Base-by-base conservation (phyloP, 2,113 vertebrate genomes). In the Rhynchomys soricoides region DNA sequence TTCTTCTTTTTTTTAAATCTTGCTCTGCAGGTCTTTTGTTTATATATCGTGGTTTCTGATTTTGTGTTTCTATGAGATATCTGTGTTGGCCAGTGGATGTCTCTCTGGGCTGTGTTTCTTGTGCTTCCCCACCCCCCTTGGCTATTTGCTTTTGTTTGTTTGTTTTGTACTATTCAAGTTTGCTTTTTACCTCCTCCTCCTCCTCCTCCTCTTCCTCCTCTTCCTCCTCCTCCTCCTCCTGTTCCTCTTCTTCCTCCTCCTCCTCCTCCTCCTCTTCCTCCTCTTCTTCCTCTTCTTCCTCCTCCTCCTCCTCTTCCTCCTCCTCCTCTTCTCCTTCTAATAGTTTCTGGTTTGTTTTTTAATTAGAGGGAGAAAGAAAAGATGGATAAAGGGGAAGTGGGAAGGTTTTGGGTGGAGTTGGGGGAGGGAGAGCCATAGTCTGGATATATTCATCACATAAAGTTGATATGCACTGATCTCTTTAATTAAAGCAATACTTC, bases 171-270 rank as follows among this genome's bases (percentile, higher is more conserved):
- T 83, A 43, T 43, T 82, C 29, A 1, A 0, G 26, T n/a, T 26
- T 82, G 40, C 29, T 75, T 82, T 82, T 15, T 59, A 73, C 40
- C 37, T n/a, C 16, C 5, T 34, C 66, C 22, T 62, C 59, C 24
- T 62, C 59, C 9, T 62, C 24, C 22, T 11, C 10, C 19, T n/a
- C 7, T 19, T 19, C 34, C 8, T 22, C 31, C 5, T 5, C 43
- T 34, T 19, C 13, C 26, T 12, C 4, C 8, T 22, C 31, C 2
- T 13, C 43, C 19, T 34, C 29, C 12, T 13, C 26, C 8, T 31
- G 2, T 19, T 19, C 7, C 16, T n/a, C 34, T 3, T 12, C 31
- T 13, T 7, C 9, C 19, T n/a, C 7, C 17, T n/a, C 34, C 8
- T 22, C 31, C 2, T 13, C 43, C 19, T 34, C 29, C 12, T 13